A percentile compares a stretch with the other conserved stretches of the same genome.
Conservation (phyloP, 2,888 invertebrate species). For the Eupithecia subfuscata region DNA sequence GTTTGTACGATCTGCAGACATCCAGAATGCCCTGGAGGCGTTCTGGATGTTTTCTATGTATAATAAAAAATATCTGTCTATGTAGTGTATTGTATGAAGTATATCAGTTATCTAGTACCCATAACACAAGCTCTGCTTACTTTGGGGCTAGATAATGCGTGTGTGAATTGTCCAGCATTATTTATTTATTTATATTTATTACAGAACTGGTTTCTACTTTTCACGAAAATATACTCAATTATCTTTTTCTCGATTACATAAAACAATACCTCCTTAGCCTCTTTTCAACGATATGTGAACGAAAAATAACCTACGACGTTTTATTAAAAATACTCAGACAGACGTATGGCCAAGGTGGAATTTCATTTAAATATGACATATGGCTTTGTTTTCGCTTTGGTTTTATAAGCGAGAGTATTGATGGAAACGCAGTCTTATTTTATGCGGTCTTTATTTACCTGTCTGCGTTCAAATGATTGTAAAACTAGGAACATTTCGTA, state of each 20-base stretch:
- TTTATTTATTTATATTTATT: too few relatives aligned
- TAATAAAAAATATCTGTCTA: too few relatives aligned
- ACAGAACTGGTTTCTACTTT: too few relatives aligned
- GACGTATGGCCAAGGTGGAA: constrained; percentile 44
- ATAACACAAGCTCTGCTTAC: too few relatives aligned
- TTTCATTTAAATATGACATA: constrained; percentile 65
- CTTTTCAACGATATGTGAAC: not conserved
- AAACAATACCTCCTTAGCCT: not conserved
- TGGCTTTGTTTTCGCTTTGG: constrained; percentile 47
- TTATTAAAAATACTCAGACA: constrained; percentile 49
- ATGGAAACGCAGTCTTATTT: constrained; percentile 2
- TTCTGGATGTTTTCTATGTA: too few relatives aligned
- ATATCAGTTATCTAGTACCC: too few relatives aligned
- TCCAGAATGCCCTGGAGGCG: too few relatives aligned
- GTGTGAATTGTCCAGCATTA: too few relatives aligned
- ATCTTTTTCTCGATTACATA: not conserved
- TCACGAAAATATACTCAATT: not conserved
- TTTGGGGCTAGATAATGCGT: too few relatives aligned
- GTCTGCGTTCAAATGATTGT: not conserved
- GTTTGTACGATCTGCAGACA: too few relatives aligned
- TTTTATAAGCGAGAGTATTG: constrained; percentile 11
- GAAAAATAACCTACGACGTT: constrained; percentile 16
- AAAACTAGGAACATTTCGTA: not conserved
- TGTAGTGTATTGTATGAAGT: too few relatives aligned
- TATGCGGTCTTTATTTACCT: not conserved